A percentile compares a stretch with the other conserved stretches of the same genome.
phyloP scores from a whole-genome alignment of 2,888 invertebrate species.

The Gonocerus acuteangulatus region DNA sequence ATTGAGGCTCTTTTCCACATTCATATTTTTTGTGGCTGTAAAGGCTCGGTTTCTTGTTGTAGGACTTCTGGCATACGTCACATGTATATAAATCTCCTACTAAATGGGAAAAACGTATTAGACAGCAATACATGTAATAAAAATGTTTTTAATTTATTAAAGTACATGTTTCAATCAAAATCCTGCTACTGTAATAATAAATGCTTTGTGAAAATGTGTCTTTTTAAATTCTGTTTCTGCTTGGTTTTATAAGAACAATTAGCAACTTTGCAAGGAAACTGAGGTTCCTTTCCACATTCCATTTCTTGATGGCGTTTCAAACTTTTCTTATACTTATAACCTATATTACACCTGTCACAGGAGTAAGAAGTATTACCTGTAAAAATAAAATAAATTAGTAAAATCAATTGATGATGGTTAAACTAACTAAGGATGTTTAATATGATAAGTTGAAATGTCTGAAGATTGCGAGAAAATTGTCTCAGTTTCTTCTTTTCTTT shows the following conservation, averaged over 20 bases:
- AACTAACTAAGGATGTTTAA: too few species aligned
- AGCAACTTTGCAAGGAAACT: constrained; percentile 41
- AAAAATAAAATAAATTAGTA: too few species aligned
- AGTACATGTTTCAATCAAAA: too few species aligned
- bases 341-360: constrained; percentile 8
- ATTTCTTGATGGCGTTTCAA: constrained; percentile 43
- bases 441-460: too few species aligned
- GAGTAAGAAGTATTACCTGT: too few species aligned
- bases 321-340: constrained; percentile 27
- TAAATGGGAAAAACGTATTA: too few species aligned
- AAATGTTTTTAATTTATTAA: too few species aligned
- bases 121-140: too few species aligned
- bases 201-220: constrained; percentile 34
- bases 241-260: constrained; percentile 34
- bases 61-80: constrained; percentile 5
- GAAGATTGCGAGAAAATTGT: too few species aligned
- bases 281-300: constrained; percentile 44
- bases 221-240: constrained; percentile 33
- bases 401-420: too few species aligned
- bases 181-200: too few species aligned
- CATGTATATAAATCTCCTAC: not conserved
- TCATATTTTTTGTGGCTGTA: constrained; percentile 44
- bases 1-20: constrained; percentile 38
- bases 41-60: constrained; percentile 16
- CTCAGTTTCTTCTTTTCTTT: too few species aligned